Base-by-base conservation (phyloP, 2,888 invertebrate species). In the Tillus elongatus region DNA sequence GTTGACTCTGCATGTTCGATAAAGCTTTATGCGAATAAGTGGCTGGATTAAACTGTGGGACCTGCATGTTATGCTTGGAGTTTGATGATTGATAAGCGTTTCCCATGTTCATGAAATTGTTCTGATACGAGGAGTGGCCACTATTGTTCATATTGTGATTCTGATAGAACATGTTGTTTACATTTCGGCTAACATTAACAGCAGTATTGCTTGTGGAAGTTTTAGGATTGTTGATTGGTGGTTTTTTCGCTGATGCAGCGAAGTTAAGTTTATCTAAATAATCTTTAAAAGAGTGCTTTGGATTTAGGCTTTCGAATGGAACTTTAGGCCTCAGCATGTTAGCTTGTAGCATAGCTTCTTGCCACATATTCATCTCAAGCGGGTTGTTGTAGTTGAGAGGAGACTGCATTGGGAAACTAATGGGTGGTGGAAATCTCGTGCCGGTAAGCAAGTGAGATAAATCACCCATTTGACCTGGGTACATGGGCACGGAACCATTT, bases 301-400 rank as follows among this genome's bases (percentile, higher is more conserved):
- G 40, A 36, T 50, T 53, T 13, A 52, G 45, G 33, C 47, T 47
- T 29, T 61, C 61, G 30, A 55, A 52, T 10, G 53, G 52, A 35
- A 48, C 51, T 41, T 61, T 61, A 35, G 53, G 54, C 33, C 59
- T 48, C 15, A 61, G 39, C 40, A 60, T 44, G 39, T 53, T 58
- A 6, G 60, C 57, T 46, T 63, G 63, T 39, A 73, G 66, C 66
- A 79, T 70, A 2, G 75, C 74, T 56, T 82, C 80, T 52, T 82
- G 81, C 79, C 82, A 81, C 69, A 81, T 71, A 1, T 76, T 75
- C 47, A 75, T 63, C 48, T 76, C 75, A 48, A 76, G 58, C 13
- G 72, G 68, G 47, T 69, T 73, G 10, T 68, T 69, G 53, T 73
- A 74, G 43, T 73, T 73, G 69, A 64, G 46, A 6, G 59, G 59